Base-by-base conservation (phyloP, 2,113 vertebrate species). In the Rutilus rutilus region DNA sequence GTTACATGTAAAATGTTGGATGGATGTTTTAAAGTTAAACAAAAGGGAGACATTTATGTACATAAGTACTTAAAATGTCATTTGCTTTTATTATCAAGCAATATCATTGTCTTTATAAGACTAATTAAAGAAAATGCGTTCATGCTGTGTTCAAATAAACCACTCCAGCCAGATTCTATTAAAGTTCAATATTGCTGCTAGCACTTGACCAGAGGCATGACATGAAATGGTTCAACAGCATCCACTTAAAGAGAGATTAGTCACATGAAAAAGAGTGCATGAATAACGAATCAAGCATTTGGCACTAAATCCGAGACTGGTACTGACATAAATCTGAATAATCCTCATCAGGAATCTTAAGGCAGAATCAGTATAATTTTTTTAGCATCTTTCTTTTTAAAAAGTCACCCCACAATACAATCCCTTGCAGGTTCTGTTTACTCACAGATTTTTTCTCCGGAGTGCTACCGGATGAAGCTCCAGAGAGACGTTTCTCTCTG, bases 401-500 rank as follows among this genome's bases (percentile, higher is more conserved):
- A 50, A 85, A 77, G 50, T 15, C 36, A 36, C 27, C 57, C 25
- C 12, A 71, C 17, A 47, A 17, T 27, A 30, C 5, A 60, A 50
- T 23, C 57, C 52, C 0, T 27, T 74, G 36, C 2, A 59, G 77
- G 6, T 17, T 71, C 82, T 8, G 50, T 6, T 1, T 45, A 93
- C 93, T 94, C 92, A 96, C 95, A 87, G 91, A 27, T 92, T 93
- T 95, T 89, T 96, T 96, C 91, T 99, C 97, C 1, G 97, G 97
- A 50, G 97, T 97, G 91, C 96, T 96, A 87, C 96, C 96, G 52
- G 96, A 95, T 7, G 94, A 93, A 2, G 96, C 96, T 21, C 93
- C 93, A 82, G 97, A 96, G 85, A 98, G 92, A 84, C 97, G 96
- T 89, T 97, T 97, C 87, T 97, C 96, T 74, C 96, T 89, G 92